Evolutionary conservation across 2,888 invertebrate genomes (phyloP), one percentile per base, ranked within the genome.

Genomic region (Urechis unicinctus): DNA sequence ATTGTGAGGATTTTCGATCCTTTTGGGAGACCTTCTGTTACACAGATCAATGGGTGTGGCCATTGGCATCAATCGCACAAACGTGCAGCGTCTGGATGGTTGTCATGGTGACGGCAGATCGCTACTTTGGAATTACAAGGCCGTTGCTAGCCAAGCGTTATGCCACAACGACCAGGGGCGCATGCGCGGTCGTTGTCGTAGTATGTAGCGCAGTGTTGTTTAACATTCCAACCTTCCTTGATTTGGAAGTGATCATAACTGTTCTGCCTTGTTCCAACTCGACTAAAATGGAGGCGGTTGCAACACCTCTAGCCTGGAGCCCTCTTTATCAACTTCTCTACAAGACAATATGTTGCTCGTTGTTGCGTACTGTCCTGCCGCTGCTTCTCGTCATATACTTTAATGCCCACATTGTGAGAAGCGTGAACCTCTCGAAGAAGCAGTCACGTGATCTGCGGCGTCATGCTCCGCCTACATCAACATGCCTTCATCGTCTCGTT

Each of bases 331-430:
- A 53, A 47, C 53, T 53, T 25, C 21, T 53, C 31, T 53, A 53
- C 53, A 53, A 53, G 25, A 47, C 47, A 22, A 53, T 53, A 5
- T 31, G 45, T 2, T 53, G 53, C 36, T 53, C 47, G 46, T 13
- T 30, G 1, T 53, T 53, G 22, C 45, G 53, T 22, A 53, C 53
- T 5, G 47, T 31, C 0, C 28, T 53, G 2, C 53, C 53, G 3
- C 53, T 53, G 0, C 6, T 30, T 25, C 31, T 53, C 6, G 53
- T 53, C 29, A 5, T 47, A 25, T 26, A 9, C 45, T 25, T 45
- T 47, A 53, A 53, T 31, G 45, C 22, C 9, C 45, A 31, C 4
- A 13, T 53, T 1, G n/a, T 47, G 1, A 22, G n/a, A 30, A 31
- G 2, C 3, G 24, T 53, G 6, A 28, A 47, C n/a, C 22, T 24